Base-by-base conservation (phyloP, 1,140 invertebrate species). In the Lasioglossum baleicum region DNA sequence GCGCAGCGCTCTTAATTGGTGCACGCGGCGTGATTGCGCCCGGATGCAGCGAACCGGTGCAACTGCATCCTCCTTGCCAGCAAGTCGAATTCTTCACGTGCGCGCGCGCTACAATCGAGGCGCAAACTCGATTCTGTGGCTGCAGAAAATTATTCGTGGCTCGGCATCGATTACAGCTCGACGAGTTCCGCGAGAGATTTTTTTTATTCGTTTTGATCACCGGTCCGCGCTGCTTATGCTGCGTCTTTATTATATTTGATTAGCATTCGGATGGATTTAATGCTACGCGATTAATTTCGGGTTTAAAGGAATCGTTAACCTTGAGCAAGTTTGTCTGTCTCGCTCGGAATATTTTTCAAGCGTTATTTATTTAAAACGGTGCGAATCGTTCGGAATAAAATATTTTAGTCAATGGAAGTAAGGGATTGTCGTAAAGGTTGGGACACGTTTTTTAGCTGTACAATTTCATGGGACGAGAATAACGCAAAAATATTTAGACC, bases 1-100 rank as follows among this genome's bases (percentile, higher is more conserved):
- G 40, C 22, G 22, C 20, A 61, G 72, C 78, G 42, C 64, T 80
- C 53, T 80, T 80, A 80, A 80, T 80, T 80, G 78, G 63, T 80
- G 78, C 71, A 61, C 78, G 35, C 78, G 42, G 72, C 72, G 73
- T 72, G 63, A 74, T 67, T 75, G 71, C 53, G 71, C 64, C 72
- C 48, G 78, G 72, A 80, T 67, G 72, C 72, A 74, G 51, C 72
- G 20, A 56, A 64, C 71, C 71, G 63, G 63, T 61, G 64, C 72
- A 64, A 75, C 65, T 75, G 78, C 72, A 80, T 80, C 72, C 63
- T 80, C 42, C 42, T 42, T 44, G 51, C 26, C 51, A 44, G 64
- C 63, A n/a, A 65, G 7, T 13, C 71, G 65, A 80, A 80, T 80
- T 80, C 78, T 80, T 80, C 64, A 64, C 51, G 40, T 13, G 71